Percentiles rank a stretch among this genome's conserved stretches.
Evolutionary conservation across 64 coral and sea anemone genomes (phyloP).

Genomic region (Trachythela sp.): DNA sequence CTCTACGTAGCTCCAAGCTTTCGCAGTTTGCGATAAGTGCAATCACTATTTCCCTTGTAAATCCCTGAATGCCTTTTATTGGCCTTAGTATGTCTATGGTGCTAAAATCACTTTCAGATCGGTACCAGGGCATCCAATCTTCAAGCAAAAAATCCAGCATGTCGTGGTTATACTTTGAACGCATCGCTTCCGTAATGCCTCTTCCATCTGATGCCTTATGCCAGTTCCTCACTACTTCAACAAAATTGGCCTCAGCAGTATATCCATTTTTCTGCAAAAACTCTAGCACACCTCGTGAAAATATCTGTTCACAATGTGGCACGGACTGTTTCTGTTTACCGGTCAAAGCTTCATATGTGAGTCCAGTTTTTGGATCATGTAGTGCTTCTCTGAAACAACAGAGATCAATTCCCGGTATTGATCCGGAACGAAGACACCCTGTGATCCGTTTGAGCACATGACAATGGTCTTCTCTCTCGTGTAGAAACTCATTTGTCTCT

Average conservation of each 20-base stretch:
- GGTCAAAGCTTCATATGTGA: too few species aligned
- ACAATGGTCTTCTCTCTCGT: conserved; percentile 12
- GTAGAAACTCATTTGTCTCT: not conserved
- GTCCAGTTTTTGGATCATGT: not conserved
- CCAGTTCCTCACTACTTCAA: conserved; percentile 15
- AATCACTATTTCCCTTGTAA: too few species aligned
- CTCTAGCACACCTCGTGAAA: conserved; percentile 17
- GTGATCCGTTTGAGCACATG: not conserved
- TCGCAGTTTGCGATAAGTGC: conserved; percentile 26
- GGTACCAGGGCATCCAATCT: conserved; percentile 47
- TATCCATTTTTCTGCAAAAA: not conserved
- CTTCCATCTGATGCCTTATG: not conserved
- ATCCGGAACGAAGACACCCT: conserved; percentile 3
- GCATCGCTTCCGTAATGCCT: not conserved
- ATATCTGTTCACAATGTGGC: conserved; percentile 35
- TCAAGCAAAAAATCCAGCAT: conserved; percentile 41
- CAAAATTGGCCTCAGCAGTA: conserved; percentile 1
- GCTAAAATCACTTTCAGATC: not conserved
- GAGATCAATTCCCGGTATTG: not conserved
- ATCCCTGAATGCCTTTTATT: conserved; percentile 19
- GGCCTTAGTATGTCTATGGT: conserved; percentile 17
- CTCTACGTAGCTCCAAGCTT: conserved; percentile 24
- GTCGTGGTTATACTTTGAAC: conserved; percentile 3
- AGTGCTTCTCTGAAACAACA: not conserved
- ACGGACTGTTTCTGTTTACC: conserved; percentile 32